phyloP scores from a whole-genome alignment of 2,113 vertebrate species.

The Malurus alboscapulatus region DNA sequence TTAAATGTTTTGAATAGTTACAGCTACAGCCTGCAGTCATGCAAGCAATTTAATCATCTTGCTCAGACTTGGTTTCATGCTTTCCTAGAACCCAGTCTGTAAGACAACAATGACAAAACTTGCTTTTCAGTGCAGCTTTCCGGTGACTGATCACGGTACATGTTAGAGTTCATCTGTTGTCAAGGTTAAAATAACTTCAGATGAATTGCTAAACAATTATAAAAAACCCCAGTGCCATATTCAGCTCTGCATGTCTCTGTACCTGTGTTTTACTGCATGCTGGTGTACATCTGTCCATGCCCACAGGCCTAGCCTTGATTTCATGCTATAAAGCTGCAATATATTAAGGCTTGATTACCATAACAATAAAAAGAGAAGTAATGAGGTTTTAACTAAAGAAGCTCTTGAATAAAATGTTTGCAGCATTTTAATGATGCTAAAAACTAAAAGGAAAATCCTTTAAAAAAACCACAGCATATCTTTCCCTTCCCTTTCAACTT shows the following conservation, averaged over 20 bases:
- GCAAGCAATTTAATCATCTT: not conserved
- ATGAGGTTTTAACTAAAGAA: slow-evolving; percentile 61
- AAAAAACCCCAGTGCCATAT: slow-evolving; percentile 37
- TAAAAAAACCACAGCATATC: not conserved
- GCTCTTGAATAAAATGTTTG: slow-evolving; percentile 52
- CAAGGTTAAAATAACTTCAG: slow-evolving; percentile 75
- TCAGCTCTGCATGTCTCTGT: slow-evolving; percentile 25
- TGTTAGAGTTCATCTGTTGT: slow-evolving; percentile 58
- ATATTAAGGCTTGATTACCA: slow-evolving; percentile 67
- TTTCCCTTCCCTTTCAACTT: slow-evolving; percentile 6
- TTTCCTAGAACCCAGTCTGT: not conserved
- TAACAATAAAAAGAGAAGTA: slow-evolving; percentile 68
- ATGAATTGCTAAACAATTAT: slow-evolving; percentile 70
- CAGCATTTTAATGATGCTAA: slow-evolving; percentile 54
- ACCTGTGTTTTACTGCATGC: slow-evolving; percentile 69
- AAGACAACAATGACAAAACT: not conserved
- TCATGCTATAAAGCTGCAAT: slow-evolving; percentile 41
- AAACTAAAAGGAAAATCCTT: slow-evolving; percentile 14
- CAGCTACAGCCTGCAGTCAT: not conserved
- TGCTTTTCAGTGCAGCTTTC: not conserved
- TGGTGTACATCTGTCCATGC: slow-evolving; percentile 76
- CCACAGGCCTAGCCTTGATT: slow-evolving; percentile 67
- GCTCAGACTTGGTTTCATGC: not conserved
- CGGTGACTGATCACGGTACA: not conserved
- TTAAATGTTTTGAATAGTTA: not conserved